phyloP scores from a whole-genome alignment of 1,140 invertebrate genomes.

The Pollicipes pollicipes region DNA sequence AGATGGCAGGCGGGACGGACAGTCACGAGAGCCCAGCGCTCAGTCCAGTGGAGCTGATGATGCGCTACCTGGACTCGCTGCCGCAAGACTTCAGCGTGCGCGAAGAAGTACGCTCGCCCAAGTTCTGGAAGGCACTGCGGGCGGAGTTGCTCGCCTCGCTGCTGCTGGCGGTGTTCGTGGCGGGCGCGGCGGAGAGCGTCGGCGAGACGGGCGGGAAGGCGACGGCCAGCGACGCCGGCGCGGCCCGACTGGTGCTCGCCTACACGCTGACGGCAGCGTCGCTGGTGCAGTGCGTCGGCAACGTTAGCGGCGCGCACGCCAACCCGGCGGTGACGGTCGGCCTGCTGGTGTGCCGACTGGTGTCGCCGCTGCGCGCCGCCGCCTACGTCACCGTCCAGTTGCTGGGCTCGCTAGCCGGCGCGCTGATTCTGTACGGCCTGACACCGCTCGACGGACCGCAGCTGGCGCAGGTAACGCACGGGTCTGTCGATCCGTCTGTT shows the following conservation, averaged over 20 bases:
- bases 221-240: background rate
- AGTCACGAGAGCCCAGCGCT: background rate
- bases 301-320: conserved; percentile 49
- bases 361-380: conserved; percentile 48
- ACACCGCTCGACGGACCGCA: background rate
- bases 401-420: conserved; percentile 32
- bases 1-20: background rate
- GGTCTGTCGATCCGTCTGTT: too few relatives aligned
- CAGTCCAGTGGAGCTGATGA: conserved; percentile 16
- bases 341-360: conserved; percentile 58
- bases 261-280: conserved; percentile 29
- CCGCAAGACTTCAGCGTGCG: conserved; percentile 15
- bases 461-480: background rate
- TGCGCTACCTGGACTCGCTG: conserved; percentile 19
- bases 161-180: background rate
- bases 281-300: conserved; percentile 38
- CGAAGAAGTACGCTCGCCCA: conserved; percentile 17
- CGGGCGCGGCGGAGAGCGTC: background rate
- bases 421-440: background rate
- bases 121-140: conserved; percentile 21
- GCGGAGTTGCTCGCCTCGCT: conserved; percentile 20
- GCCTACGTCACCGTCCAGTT: conserved; percentile 60
- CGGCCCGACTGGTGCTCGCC: background rate
- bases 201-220: background rate
- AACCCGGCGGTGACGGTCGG: conserved; percentile 73